A percentile compares a stretch with the other conserved stretches of the same genome.
Evolutionary conservation across 2,797 vertebrate species (phyloP).

Genomic region (Myotis myotis): DNA sequence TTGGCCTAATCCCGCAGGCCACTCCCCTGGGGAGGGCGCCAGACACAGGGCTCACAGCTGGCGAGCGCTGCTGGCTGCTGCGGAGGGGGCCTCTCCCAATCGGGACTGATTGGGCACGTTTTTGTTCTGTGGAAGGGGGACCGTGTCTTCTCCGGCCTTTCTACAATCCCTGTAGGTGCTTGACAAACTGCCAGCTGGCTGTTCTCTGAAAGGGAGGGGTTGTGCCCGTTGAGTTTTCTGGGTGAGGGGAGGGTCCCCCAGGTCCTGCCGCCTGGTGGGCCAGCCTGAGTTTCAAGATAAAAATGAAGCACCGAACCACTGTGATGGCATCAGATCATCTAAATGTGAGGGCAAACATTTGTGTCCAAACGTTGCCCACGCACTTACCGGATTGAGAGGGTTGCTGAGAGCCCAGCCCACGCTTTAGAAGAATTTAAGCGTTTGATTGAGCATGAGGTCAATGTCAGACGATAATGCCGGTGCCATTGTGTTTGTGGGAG

Average conservation of each 20-base stretch:
- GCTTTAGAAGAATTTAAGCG: neutral
- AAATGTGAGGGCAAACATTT: neutral
- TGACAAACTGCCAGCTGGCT: neutral
- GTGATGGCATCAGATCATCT: neutral
- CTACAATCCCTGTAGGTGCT: neutral
- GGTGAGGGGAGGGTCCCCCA: neutral
- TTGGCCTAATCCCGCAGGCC: too few species aligned
- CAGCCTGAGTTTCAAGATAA: neutral
- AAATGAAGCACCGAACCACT: neutral
- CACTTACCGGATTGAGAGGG: neutral
- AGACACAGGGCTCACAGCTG: too few species aligned
- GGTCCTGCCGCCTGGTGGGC: neutral
- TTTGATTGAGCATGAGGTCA: neutral
- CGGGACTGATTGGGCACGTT: neutral
- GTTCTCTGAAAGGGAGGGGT: neutral
- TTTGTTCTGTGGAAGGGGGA: neutral
- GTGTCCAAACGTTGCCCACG: neutral
- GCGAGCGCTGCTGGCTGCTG: too few species aligned
- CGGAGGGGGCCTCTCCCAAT: too few species aligned
- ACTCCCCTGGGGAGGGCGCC: too few species aligned
- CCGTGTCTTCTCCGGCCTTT: neutral
- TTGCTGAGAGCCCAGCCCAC: neutral
- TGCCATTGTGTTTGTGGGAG: neutral
- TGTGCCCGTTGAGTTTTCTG: neutral
- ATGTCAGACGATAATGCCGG: neutral